phyloP scores from a whole-genome alignment of 2,888 invertebrate genomes.

The Phrixothrix hirtus region DNA sequence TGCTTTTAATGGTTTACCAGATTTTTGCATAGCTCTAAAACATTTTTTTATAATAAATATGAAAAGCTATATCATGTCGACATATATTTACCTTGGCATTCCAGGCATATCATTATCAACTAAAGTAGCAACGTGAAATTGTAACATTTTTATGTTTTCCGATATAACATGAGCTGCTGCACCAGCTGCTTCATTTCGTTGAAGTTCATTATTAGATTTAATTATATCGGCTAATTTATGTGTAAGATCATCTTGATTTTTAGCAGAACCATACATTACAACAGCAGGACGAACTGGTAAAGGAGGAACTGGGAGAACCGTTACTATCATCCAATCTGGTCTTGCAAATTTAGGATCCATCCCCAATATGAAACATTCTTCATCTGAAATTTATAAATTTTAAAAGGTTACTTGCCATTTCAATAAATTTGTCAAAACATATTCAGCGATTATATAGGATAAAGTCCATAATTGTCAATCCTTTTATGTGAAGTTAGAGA shows the following conservation, averaged over 20 bases:
- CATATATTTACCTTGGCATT: conserved; percentile 79
- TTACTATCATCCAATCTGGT: conserved; percentile 99
- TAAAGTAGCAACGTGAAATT: conserved; percentile 97
- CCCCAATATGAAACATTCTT: conserved; percentile 90
- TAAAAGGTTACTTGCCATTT: neutral
- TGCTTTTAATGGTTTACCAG: conserved; percentile 97
- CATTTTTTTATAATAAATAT: no score
- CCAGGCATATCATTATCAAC: conserved; percentile 99
- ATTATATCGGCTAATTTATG: conserved; percentile 99
- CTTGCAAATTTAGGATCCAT: conserved; percentile 98
- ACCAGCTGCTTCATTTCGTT: conserved; percentile 93
- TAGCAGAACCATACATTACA: conserved; percentile 98
- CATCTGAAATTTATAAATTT: conserved; percentile 64
- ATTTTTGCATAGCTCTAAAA: conserved; percentile 94
- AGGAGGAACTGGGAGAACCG: conserved; percentile 96
- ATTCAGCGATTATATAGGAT: no score
- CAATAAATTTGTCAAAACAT: neutral
- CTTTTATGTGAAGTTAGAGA: no score
- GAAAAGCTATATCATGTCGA: no score
- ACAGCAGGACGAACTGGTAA: conserved; percentile 96
- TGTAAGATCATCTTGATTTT: conserved; percentile 98
- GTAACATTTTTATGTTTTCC: conserved; percentile 96
- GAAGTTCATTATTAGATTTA: conserved; percentile 95
- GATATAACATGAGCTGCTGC: conserved; percentile 96
- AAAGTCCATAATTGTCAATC: no score